phyloP scores from a whole-genome alignment of 2,113 vertebrate genomes.

The Cyanoderma ruficeps region DNA sequence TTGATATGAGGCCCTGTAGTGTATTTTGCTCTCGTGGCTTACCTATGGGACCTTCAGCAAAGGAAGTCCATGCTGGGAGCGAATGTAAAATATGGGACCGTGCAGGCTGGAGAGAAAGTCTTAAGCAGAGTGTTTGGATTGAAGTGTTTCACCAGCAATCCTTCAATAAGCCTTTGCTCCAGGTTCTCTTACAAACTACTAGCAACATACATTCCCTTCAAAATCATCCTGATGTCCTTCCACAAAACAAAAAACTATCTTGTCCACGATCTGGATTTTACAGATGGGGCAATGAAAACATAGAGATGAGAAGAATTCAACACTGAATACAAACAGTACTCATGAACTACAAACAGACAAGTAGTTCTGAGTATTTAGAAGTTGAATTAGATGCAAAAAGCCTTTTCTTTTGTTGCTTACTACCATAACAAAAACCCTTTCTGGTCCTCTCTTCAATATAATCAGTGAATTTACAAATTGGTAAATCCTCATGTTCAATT shows the following conservation, averaged over 20 bases:
- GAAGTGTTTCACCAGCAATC: neutral
- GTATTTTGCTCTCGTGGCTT: neutral
- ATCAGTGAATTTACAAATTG: neutral
- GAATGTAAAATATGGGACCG: neutral
- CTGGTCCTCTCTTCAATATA: neutral
- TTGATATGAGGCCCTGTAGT: neutral
- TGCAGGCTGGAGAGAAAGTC: neutral
- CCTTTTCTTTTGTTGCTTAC: neutral
- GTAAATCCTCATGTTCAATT: neutral
- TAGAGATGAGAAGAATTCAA: neutral
- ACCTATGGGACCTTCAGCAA: neutral
- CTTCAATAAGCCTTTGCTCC: neutral
- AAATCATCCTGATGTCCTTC: neutral
- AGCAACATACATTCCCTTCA: neutral
- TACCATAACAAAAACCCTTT: neutral
- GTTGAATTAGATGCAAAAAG: neutral
- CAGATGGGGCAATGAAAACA: neutral
- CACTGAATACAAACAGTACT: neutral
- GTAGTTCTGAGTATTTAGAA: neutral
- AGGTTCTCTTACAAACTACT: neutral
- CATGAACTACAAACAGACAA: neutral
- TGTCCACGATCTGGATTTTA: neutral
- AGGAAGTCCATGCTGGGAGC: slow-evolving; percentile 48
- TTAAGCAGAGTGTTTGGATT: neutral
- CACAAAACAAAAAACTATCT: neutral